Percentiles rank a stretch among this genome's conserved stretches.
These are phyloP conservation scores for Machaerirhynchus nigripectus DNA, from an alignment of 2,113 vertebrate species.

Conservation along the genomic window DNA sequence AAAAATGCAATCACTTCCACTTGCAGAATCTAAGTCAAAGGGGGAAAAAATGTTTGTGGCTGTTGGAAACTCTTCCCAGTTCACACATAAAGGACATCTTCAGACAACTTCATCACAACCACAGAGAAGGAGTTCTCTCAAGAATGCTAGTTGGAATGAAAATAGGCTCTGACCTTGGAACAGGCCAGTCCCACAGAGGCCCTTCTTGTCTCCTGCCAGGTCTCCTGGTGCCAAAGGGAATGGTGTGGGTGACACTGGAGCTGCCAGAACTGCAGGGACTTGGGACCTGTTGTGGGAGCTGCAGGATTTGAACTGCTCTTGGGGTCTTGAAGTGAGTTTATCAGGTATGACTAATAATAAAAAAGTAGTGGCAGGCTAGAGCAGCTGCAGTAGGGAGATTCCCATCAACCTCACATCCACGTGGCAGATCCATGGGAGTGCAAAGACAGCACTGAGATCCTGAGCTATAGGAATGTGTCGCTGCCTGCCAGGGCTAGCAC, in stretches of 20 bases:
- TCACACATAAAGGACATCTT: not conserved
- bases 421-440: not conserved
- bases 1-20: not conserved
- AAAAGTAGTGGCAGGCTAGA: not conserved
- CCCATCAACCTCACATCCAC: not conserved
- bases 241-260: not conserved
- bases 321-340: not conserved
- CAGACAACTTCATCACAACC: not conserved
- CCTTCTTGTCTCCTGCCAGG: not conserved
- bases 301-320: not conserved
- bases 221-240: not conserved
- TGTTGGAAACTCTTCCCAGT: not conserved
- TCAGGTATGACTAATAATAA: not conserved
- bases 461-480: accelerated
- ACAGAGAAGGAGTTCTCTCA: not conserved
- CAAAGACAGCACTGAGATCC: not conserved
- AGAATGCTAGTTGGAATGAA: not conserved
- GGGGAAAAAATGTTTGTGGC: not conserved
- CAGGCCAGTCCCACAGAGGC: not conserved
- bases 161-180: not conserved
- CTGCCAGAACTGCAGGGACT: not conserved
- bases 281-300: not conserved
- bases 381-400: not conserved
- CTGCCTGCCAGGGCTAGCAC: not conserved
- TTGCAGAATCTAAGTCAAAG: not conserved